Evolutionary conservation across 2,113 vertebrate species (phyloP), one percentile per base, ranked within the genome.

Genomic region (Vidua chalybeata): DNA sequence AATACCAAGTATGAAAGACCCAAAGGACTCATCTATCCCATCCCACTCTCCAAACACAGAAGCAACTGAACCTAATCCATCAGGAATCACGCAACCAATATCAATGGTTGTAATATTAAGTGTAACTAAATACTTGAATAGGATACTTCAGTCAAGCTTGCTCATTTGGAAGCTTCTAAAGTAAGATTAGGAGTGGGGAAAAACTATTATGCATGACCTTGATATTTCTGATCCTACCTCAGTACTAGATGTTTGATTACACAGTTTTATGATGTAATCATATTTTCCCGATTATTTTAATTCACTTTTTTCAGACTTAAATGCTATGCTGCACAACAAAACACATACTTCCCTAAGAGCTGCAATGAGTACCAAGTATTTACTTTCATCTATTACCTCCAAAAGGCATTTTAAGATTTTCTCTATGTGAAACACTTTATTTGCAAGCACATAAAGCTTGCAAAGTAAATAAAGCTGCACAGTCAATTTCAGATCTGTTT

Each of bases 111-210:
- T 2, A 62, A 37, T 31, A 71, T 21, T 72, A 90, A 59, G 8
- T 68, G 30, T 8, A 90, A 77, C 0, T 0, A 86, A 92, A 66
- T 84, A 86, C 13, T 46, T 77, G 6, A 90, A 75, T 20, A 33
- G 20, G 20, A 43, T 33, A 72, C 26, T 51, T 87, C 18, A 68
- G 23, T 37, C 37, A 82, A 85, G 49, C 21, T 30, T 85, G 69
- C 37, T 76, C 13, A 75, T 68, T 43, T 48, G 17, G 39, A 90
- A 75, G 20, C 5, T 78, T 67, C 48, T 6, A 35, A 71, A 93
- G 5, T 24, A 52, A 59, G 13, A 74, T 31, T 31, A 7, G 13
- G 10, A 14, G 4, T 0, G 3, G 2, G 13, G 1, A 2, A 13
- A 39, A 21, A 21, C 26, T 27, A 22, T 11, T 11, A n/a, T 0